Evolutionary conservation across 1,140 invertebrate species (phyloP).

Genomic region (Lucilia sericata): DNA sequence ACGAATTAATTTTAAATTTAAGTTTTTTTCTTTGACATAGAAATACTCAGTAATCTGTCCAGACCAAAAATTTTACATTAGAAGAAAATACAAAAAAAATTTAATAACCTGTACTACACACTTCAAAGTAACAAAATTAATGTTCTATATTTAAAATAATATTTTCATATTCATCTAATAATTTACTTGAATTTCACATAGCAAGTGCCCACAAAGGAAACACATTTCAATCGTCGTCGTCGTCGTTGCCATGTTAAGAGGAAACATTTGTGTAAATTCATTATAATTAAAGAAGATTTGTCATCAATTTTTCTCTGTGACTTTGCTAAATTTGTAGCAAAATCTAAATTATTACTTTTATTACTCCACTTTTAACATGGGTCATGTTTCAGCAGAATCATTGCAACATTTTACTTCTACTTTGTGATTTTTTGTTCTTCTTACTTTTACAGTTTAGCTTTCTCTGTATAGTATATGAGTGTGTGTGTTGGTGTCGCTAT

Average conservation of each 20-base stretch:
- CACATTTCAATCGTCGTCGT: too few relatives aligned
- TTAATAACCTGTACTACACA: too few relatives aligned
- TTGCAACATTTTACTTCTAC: not conserved
- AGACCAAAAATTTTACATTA: too few relatives aligned
- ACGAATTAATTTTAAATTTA: too few relatives aligned
- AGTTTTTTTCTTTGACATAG: too few relatives aligned
- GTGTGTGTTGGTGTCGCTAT: not conserved
- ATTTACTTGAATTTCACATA: too few relatives aligned
- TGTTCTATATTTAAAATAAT: too few relatives aligned
- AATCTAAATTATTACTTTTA: slow-evolving; percentile 15
- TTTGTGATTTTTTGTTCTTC: not conserved
- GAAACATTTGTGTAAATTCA: slow-evolving; percentile 33
- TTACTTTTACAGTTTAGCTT: not conserved
- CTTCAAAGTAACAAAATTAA: too few relatives aligned
- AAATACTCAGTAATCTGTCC: too few relatives aligned
- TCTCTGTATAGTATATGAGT: not conserved
- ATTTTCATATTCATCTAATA: too few relatives aligned
- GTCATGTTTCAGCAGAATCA: not conserved
- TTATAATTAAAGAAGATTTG: slow-evolving; percentile 44
- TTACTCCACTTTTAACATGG: not conserved
- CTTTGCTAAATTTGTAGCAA: not conserved
- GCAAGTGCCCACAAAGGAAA: too few relatives aligned
- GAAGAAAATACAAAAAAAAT: too few relatives aligned
- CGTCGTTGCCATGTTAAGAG: not conserved
- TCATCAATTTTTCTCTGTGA: slow-evolving; percentile 27